Conservation (phyloP, 2,888 invertebrate genomes). For the Pterostichus niger region DNA sequence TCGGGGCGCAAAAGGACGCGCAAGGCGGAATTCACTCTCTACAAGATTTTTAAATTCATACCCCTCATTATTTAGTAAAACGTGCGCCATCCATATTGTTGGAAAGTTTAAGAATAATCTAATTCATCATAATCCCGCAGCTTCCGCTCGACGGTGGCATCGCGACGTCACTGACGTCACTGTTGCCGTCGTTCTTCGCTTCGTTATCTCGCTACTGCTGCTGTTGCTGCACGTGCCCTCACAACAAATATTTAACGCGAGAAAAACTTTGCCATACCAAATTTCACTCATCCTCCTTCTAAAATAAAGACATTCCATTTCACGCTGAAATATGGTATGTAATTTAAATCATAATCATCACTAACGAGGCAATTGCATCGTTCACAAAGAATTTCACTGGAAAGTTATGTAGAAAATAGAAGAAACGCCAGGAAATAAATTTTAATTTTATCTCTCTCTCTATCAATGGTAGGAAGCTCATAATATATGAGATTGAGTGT, state of each 20-base stretch:
- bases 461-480: constrained; percentile 3
- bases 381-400: too few relatives aligned
- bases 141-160: constrained; percentile 35
- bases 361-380: too few relatives aligned
- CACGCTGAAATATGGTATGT: not conserved
- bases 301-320: not conserved
- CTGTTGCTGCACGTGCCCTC: constrained; percentile 6
- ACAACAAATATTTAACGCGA: not conserved
- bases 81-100: constrained; percentile 60
- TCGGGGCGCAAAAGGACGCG: constrained; percentile 57
- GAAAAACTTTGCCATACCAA: not conserved
- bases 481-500: constrained; percentile 38
- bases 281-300: not conserved
- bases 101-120: constrained; percentile 57
- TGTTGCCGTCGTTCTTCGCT: not conserved
- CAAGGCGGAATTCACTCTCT: constrained; percentile 43
- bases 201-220: constrained; percentile 17
- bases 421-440: not conserved
- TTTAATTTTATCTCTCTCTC: not conserved
- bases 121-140: constrained; percentile 45
- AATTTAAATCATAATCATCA: too few relatives aligned
- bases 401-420: constrained; percentile 2
- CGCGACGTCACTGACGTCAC: constrained; percentile 14
- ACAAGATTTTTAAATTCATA: constrained; percentile 64
- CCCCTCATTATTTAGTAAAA: constrained; percentile 61